Conservation (phyloP, 2,888 invertebrate species). For the Drosophila mimetica region DNA sequence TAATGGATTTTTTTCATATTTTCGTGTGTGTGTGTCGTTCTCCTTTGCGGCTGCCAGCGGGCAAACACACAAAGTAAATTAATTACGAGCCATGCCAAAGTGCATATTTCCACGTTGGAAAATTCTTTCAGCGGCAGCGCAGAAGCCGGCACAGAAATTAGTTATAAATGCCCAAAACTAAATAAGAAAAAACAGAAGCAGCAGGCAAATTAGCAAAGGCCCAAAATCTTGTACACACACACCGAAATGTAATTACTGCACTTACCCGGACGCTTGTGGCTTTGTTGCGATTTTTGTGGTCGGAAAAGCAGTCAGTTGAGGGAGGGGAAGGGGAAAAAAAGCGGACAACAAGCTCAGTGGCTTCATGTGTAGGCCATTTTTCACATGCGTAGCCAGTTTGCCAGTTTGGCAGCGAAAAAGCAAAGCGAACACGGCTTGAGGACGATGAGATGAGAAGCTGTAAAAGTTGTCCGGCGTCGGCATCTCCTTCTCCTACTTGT, state of each 20-base stretch:
- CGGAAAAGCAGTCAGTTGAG: conserved; percentile 9
- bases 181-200: conserved; percentile 75
- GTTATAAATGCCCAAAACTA: conserved; percentile 74
- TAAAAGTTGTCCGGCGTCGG: conserved; percentile 69
- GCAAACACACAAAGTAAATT: conserved; percentile 80
- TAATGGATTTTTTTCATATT: conserved; percentile 81
- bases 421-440: conserved; percentile 24
- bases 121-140: conserved; percentile 49
- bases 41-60: conserved; percentile 67
- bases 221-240: conserved; percentile 43
- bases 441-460: conserved; percentile 47
- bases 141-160: conserved; percentile 46
- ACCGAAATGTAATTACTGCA: conserved; percentile 75
- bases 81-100: conserved; percentile 70
- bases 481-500: conserved; percentile 45
- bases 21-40: conserved; percentile 49
- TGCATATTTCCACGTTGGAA: conserved; percentile 65
- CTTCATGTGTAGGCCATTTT: conserved; percentile 67
- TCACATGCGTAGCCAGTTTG: conserved; percentile 75
- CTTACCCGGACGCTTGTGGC: conserved; percentile 46
- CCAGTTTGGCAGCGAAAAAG: conserved; percentile 51
- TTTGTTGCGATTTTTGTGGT: conserved; percentile 54
- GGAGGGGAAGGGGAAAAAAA: not conserved
- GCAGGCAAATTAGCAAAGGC: conserved; percentile 72
- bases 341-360: conserved; percentile 14